Conservation (phyloP, 2,888 invertebrate genomes). For the Adineta ricciae region DNA sequence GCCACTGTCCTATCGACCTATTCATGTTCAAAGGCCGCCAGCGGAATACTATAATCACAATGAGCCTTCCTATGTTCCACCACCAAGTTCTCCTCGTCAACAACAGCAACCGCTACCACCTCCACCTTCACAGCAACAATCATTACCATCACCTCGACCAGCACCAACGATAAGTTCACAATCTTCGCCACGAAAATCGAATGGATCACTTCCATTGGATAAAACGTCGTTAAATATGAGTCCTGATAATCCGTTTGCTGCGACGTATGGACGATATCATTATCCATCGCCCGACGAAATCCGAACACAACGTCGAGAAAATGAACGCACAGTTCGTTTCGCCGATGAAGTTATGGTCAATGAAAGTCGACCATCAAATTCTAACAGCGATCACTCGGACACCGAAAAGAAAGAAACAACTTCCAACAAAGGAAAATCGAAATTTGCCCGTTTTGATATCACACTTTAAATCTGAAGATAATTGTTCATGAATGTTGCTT, state of each 20-base stretch:
- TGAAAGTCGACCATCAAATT: neutral
- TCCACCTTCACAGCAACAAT: neutral
- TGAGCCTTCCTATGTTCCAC: neutral
- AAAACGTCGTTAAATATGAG: neutral
- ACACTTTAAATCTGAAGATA: neutral
- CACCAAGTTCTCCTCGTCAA: neutral
- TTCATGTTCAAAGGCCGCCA: neutral
- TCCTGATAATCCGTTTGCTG: slow-evolving; percentile 22
- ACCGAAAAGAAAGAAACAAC: neutral
- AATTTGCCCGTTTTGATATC: neutral
- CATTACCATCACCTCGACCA: neutral
- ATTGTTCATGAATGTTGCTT: too few species aligned
- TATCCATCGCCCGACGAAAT: neutral
- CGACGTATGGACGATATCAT: neutral
- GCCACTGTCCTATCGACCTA: neutral
- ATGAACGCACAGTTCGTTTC: neutral
- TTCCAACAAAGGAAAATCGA: neutral
- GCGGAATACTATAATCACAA: neutral
- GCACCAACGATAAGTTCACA: too few species aligned
- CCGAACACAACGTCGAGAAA: neutral
- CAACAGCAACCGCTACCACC: neutral
- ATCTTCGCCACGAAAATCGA: neutral
- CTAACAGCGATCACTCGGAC: neutral
- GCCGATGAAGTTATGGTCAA: neutral
- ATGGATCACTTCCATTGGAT: neutral